Evolutionary conservation across 2,797 vertebrate species (phyloP).

Genomic region (Xenopus petersii): DNA sequence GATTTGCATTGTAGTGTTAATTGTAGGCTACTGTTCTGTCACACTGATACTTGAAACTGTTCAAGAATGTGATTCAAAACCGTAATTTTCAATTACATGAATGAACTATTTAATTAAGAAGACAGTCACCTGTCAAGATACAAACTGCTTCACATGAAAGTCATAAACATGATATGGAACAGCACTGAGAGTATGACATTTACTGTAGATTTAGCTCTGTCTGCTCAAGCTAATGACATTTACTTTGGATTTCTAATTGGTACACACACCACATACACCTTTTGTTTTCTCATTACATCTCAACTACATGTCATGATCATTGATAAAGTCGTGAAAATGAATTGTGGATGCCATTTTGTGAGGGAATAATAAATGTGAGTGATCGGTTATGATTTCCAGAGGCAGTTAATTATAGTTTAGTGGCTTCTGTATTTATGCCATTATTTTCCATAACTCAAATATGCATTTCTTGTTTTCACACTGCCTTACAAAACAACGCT

Average conservation of each 20-base stretch:
- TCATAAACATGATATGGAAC: too few species aligned
- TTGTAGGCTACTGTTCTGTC: too few species aligned
- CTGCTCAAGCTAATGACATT: background rate
- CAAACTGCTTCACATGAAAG: too few species aligned
- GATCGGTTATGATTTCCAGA: slow-evolving; percentile 18
- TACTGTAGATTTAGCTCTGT: background rate
- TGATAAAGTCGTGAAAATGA: slow-evolving; percentile 45
- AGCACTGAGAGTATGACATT: too few species aligned
- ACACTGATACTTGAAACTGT: too few species aligned
- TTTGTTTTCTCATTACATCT: slow-evolving; percentile 5
- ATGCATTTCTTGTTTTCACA: too few species aligned
- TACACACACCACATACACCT: slow-evolving; percentile 10
- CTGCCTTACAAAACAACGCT: too few species aligned
- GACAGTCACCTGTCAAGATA: too few species aligned
- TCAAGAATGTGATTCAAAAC: too few species aligned
- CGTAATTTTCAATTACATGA: too few species aligned
- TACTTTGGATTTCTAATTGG: slow-evolving; percentile 13
- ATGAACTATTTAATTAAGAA: too few species aligned
- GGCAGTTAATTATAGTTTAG: slow-evolving; percentile 32
- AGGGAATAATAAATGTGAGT: slow-evolving; percentile 18
- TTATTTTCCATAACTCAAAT: background rate
- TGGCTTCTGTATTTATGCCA: slow-evolving; percentile 19
- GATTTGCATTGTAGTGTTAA: too few species aligned
- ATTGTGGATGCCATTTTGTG: slow-evolving; percentile 36
- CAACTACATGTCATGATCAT: slow-evolving; percentile 32